Evolutionary conservation across 2,797 vertebrate genomes (phyloP), one percentile per base, ranked within the genome.

Genomic region (Chloroceryle amazona): DNA sequence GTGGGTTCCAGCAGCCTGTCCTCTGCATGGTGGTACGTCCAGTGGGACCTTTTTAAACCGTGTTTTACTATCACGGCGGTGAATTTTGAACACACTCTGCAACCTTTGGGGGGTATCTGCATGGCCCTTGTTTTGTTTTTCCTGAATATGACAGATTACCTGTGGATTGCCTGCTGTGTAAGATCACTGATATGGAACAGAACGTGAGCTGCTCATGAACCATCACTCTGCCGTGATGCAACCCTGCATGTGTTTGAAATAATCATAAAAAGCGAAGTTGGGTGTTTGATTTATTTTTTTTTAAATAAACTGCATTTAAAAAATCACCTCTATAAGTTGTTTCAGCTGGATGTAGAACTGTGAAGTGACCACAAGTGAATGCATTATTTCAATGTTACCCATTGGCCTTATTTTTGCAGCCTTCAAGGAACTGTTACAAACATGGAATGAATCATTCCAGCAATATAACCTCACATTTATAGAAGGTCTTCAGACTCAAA

Each of bases 141-240:
- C 52, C 71, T 94, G 90, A 96, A 71, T 28, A 82, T 95, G 96
- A 97, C 81, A 92, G 94, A 96, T 97, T 96, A 96, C 90, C 83
- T 92, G 91, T 54, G 91, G 81, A 93, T 82, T 90, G 81, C 88
- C 90, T 94, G 42, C 93, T 92, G 73, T 89, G 96, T 90, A 94
- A 93, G 95, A 95, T 91, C 90, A 80, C 80, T 76, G 94, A 93
- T 95, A 95, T 7, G 93, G 96, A 96, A 96, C 96, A 91, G 55
- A 95, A 86, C 2, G 17, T 4, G 54, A 92, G 95, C 2, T 65
- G 94, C 90, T 90, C 23, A 13, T 39, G 82, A 97, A 96, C 96
- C 94, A 97, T 96, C 96, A 97, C 96, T 91, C 85, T 96, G 95
- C 94, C 63, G 35, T 9, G 55, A 90, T 76, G 49, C 60, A 84